These are phyloP conservation scores for Pelvicachromis taeniatus DNA, from an alignment of 2,113 vertebrate genomes.

Conservation along the genomic window DNA sequence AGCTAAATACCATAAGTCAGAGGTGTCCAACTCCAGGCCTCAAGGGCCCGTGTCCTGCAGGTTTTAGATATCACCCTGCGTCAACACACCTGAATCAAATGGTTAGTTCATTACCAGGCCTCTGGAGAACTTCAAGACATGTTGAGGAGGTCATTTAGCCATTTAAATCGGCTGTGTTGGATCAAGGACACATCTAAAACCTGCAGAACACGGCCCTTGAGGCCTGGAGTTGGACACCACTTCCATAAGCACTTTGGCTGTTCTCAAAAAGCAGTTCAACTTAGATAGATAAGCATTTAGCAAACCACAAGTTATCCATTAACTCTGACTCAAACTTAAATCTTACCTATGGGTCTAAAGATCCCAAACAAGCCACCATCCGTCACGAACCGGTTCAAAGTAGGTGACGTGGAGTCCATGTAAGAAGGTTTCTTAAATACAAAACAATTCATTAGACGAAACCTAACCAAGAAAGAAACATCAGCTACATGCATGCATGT, in stretches of 20 bases:
- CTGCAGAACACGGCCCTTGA: too few relatives aligned
- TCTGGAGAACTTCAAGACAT: too few relatives aligned
- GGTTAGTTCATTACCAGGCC: too few relatives aligned
- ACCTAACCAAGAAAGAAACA: neutral
- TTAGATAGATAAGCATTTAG: neutral
- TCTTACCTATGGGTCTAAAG: neutral
- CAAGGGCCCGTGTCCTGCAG: too few relatives aligned
- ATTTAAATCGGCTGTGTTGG: too few relatives aligned
- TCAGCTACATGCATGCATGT: fast-evolving
- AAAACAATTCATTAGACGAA: neutral
- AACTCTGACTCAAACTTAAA: neutral
- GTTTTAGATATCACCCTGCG: too few relatives aligned
- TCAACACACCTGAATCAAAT: too few relatives aligned
- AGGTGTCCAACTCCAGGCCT: too few relatives aligned
- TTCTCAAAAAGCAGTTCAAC: neutral
- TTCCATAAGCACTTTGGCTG: neutral
- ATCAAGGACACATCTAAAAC: too few relatives aligned
- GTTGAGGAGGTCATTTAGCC: too few relatives aligned
- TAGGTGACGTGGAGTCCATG: neutral
- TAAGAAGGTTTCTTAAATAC: neutral
- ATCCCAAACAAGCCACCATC: neutral
- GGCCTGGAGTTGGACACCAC: too few relatives aligned
- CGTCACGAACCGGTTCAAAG: neutral
- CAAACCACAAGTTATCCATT: neutral
- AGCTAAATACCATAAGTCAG: neutral